These are phyloP conservation scores for Galaxea fascicularis DNA, from an alignment of 92 coral and sea anemone genomes.

Conservation along the genomic window DNA sequence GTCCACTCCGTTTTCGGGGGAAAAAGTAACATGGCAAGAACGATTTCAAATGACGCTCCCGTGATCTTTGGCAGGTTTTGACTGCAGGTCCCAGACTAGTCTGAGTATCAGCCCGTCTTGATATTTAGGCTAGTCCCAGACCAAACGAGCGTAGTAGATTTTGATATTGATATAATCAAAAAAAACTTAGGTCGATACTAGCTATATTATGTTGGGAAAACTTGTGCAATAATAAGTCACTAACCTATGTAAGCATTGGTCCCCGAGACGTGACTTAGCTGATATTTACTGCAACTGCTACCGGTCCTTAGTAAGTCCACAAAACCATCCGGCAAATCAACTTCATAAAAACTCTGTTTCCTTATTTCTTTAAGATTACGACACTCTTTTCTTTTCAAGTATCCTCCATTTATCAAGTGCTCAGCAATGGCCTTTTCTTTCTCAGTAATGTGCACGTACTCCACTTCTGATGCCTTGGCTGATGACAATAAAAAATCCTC, in stretches of 20 bases:
- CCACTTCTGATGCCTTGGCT: constrained; percentile 41
- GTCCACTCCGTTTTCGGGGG: no score
- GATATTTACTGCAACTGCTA: constrained; percentile 42
- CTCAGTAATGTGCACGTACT: constrained; percentile 59
- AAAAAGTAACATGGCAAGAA: no score
- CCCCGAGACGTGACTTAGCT: constrained; percentile 32
- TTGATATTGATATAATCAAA: no score
- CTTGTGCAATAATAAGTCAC: neutral
- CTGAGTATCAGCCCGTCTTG: no score
- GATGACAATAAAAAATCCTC: constrained; percentile 57
- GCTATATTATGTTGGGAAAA: neutral
- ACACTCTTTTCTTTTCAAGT: constrained; percentile 52
- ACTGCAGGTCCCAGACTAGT: no score
- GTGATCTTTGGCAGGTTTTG: no score
- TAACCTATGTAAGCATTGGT: constrained; percentile 63
- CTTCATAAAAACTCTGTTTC: constrained; percentile 68
- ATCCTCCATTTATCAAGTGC: constrained; percentile 50
- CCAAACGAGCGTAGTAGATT: no score
- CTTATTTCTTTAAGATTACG: constrained; percentile 45
- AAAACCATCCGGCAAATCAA: constrained; percentile 20
- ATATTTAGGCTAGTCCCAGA: no score
- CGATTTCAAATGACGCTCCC: no score
- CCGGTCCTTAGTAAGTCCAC: constrained; percentile 5
- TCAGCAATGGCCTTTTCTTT: constrained; percentile 59
- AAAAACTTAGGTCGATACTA: no score